phyloP scores from a whole-genome alignment of 2,113 vertebrate genomes.

The Oxyura jamaicensis region DNA sequence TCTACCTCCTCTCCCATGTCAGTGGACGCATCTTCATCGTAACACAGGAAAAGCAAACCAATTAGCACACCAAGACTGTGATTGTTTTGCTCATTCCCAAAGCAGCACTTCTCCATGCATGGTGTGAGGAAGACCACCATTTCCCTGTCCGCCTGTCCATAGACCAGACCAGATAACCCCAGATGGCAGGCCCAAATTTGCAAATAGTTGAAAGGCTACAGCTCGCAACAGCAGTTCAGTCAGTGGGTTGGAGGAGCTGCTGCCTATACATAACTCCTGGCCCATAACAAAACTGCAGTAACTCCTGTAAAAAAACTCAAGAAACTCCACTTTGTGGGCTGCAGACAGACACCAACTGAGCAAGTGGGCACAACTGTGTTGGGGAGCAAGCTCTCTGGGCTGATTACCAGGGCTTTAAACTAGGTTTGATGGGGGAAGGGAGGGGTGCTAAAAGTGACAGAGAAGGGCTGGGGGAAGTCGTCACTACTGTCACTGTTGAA shows the following conservation, averaged over 20 bases:
- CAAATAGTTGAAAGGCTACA: background rate
- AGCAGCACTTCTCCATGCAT: background rate
- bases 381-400: too few species aligned
- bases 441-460: too few species aligned
- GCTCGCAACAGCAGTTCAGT: background rate
- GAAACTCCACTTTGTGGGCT: background rate
- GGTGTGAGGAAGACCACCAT: background rate
- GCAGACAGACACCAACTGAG: too few species aligned
- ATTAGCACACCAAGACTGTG: background rate
- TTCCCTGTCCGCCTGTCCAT: background rate
- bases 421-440: too few species aligned
- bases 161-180: background rate
- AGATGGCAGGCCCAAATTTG: background rate
- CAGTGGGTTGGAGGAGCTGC: background rate
- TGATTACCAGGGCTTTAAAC: too few species aligned
- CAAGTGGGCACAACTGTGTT: too few species aligned
- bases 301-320: background rate
- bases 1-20: slow-evolving; percentile 81
- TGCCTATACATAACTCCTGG: background rate
- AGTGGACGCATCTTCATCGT: slow-evolving; percentile 85
- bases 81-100: background rate
- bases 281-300: background rate
- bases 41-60: background rate
- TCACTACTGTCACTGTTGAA: too few species aligned
- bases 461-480: too few species aligned